phyloP scores from a whole-genome alignment of 2,888 invertebrate genomes.

The Scrobipalpa costella region DNA sequence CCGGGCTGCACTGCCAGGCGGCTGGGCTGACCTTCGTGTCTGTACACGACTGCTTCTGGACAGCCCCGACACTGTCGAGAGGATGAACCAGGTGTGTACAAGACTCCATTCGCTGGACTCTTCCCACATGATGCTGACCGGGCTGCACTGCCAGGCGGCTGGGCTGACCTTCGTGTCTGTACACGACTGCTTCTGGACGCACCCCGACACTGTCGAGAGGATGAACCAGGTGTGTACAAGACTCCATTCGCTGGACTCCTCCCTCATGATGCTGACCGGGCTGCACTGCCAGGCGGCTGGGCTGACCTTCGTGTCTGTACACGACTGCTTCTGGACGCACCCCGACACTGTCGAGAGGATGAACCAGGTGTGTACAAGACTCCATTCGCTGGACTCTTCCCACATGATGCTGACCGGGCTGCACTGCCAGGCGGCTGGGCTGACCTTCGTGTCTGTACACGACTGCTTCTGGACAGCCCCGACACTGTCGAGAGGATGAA shows the following conservation, averaged over 20 bases:
- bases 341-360: constrained; percentile 91
- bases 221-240: no score
- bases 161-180: constrained; percentile 97
- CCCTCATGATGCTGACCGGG: constrained; percentile 99
- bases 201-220: constrained; percentile 90
- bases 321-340: constrained; percentile 99
- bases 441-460: no score
- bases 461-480: no score
- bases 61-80: constrained; percentile 92
- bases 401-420: no score
- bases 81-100: constrained; percentile 90
- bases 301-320: constrained; percentile 97
- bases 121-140: constrained; percentile 99
- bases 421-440: no score
- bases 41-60: constrained; percentile 99
- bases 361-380: no score
- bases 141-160: constrained; percentile 90
- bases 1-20: constrained; percentile 92
- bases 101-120: constrained; percentile 95
- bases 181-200: constrained; percentile 99
- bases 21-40: constrained; percentile 94
- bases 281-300: constrained; percentile 90
- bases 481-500: no score
- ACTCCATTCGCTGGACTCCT: constrained; percentile 99
- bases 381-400: no score